Evolutionary conservation across 2,797 vertebrate genomes (phyloP).

Genomic region (Potorous gilbertii): DNA sequence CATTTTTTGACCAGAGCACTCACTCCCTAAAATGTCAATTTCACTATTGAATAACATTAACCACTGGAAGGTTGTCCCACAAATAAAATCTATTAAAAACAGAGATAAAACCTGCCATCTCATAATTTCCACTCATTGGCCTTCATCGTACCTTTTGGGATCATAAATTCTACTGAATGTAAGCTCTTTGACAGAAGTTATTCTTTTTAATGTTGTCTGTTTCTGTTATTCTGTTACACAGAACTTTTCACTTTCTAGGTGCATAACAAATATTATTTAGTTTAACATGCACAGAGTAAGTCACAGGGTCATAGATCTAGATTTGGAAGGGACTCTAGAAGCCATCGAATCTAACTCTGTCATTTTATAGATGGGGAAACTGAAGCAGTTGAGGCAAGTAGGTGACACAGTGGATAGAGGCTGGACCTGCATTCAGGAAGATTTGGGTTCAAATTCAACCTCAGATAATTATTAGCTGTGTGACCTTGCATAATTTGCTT

Average conservation of each 20-base stretch:
- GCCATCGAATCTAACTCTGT: neutral
- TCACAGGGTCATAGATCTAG: neutral
- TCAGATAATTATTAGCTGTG: neutral
- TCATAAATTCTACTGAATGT: neutral
- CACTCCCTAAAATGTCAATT: neutral
- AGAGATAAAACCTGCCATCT: neutral
- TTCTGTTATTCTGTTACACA: neutral
- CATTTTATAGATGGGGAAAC: neutral
- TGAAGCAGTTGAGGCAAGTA: neutral
- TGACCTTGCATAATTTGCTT: neutral
- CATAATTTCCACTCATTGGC: neutral
- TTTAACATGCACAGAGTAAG: neutral
- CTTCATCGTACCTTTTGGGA: neutral
- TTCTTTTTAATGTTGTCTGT: neutral
- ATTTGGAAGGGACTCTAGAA: neutral
- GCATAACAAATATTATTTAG: neutral
- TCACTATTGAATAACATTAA: neutral
- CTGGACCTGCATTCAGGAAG: neutral
- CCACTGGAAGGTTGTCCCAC: neutral
- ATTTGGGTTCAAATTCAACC: neutral
- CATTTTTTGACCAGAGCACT: neutral
- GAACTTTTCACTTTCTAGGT: neutral
- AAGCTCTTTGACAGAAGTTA: neutral
- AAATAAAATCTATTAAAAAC: neutral
- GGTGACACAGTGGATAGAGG: neutral